Evolutionary conservation across 1,140 invertebrate species (phyloP).

Genomic region (Macrosteles quadrilineatus): DNA sequence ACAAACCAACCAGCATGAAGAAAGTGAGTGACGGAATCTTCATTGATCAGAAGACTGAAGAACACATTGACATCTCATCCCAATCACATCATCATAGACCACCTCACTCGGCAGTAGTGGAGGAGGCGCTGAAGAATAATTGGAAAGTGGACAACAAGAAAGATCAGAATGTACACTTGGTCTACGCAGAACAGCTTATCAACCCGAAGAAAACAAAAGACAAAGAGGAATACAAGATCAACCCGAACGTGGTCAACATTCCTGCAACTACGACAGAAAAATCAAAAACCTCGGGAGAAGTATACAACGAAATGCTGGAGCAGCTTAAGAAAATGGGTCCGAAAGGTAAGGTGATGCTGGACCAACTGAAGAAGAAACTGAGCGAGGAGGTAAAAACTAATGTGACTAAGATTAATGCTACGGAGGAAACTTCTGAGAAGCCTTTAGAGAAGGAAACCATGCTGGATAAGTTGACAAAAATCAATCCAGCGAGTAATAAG

Average conservation of each 20-base stretch:
- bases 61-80: not conserved
- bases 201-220: slow-evolving; percentile 6
- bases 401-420: not conserved
- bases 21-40: slow-evolving; percentile 26
- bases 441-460: too few species aligned
- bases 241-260: not conserved
- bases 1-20: slow-evolving; percentile 40
- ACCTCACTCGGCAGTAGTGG: not conserved
- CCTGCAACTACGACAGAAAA: slow-evolving; percentile 1
- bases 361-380: slow-evolving; percentile 26
- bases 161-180: slow-evolving; percentile 10
- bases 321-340: slow-evolving; percentile 50
- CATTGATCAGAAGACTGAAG: not conserved
- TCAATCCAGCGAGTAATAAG: not conserved
- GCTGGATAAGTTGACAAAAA: too few species aligned
- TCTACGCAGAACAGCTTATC: slow-evolving; percentile 8
- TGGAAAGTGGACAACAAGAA: slow-evolving; percentile 24
- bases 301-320: slow-evolving; percentile 59
- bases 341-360: slow-evolving; percentile 22
- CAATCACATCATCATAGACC: not conserved
- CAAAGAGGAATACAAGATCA: slow-evolving; percentile 17
- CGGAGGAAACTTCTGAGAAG: not conserved
- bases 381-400: slow-evolving; percentile 24
- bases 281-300: slow-evolving; percentile 55
- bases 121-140: not conserved